Conservation (phyloP, 2,888 invertebrate species). For the Homarus gammarus region DNA sequence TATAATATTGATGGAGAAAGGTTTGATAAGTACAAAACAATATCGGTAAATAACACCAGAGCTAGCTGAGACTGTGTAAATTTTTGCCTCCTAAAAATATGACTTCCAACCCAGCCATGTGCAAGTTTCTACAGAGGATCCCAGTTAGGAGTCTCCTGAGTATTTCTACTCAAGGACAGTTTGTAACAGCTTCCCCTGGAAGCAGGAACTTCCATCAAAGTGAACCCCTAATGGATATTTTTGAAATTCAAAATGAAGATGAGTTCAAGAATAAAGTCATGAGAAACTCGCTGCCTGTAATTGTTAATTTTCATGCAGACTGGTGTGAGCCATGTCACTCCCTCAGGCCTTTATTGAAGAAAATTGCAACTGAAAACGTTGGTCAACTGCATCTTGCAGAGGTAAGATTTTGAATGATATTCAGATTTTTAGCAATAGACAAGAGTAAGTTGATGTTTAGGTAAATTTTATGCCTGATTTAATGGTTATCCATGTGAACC, state of each 20-base stretch:
- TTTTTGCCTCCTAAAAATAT: not conserved
- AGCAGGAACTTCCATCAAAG: slow-evolving; percentile 28
- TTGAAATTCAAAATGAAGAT: slow-evolving; percentile 63
- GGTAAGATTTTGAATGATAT: too few species aligned
- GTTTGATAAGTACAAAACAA: slow-evolving; percentile 2
- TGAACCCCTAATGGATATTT: slow-evolving; percentile 53
- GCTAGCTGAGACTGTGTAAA: not conserved
- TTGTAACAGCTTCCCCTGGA: not conserved
- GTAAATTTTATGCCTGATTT: too few species aligned
- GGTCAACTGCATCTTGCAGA: slow-evolving; percentile 87
- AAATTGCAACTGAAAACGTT: slow-evolving; percentile 86
- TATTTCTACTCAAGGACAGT: not conserved
- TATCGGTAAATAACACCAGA: not conserved
- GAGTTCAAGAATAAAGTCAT: slow-evolving; percentile 82
- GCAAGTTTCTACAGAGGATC: slow-evolving; percentile 24
- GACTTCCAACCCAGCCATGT: slow-evolving; percentile 14
- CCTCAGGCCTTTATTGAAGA: slow-evolving; percentile 89
- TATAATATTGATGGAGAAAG: not conserved
- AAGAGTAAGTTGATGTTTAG: too few species aligned
- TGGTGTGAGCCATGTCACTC: slow-evolving; percentile 95
- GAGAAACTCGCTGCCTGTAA: slow-evolving; percentile 91
- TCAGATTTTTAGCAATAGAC: too few species aligned
- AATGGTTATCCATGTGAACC: too few species aligned
- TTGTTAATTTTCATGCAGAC: slow-evolving; percentile 93
- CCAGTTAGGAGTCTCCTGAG: not conserved